phyloP scores from a whole-genome alignment of 2,888 invertebrate genomes.

The Mesorhabditis sp. region DNA sequence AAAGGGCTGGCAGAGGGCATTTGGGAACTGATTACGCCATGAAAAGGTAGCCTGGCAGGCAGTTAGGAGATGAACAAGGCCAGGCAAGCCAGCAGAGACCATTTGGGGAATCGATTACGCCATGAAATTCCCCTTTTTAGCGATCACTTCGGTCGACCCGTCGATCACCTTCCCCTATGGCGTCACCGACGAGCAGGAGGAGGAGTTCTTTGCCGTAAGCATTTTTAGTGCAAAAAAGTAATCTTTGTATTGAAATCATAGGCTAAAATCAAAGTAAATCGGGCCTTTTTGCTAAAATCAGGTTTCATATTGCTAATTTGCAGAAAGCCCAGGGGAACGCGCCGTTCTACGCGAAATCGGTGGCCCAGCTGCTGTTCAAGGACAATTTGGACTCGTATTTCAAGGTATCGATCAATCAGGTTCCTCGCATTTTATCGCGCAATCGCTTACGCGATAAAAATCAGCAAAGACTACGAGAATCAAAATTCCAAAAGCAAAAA shows the following conservation, averaged over 20 bases:
- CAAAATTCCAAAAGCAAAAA: background rate
- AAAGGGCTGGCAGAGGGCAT: too few relatives aligned
- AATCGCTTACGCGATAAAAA: background rate
- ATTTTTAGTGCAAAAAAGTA: background rate
- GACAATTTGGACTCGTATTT: conserved; percentile 32
- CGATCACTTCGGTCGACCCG: background rate
- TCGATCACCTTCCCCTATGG: background rate
- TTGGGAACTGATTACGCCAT: too few relatives aligned
- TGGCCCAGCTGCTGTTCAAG: conserved; percentile 30
- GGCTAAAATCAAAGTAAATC: too few relatives aligned
- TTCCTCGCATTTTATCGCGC: background rate
- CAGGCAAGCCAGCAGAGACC: too few relatives aligned
- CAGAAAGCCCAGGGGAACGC: conserved; percentile 25
- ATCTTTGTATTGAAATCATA: too few relatives aligned
- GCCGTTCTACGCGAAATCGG: conserved; percentile 29
- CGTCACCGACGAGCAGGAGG: background rate
- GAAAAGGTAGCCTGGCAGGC: too few relatives aligned
- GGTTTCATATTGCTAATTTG: too few relatives aligned
- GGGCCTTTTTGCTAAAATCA: background rate
- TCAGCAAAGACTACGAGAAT: background rate
- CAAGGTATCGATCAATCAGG: conserved; percentile 21
- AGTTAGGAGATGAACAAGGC: too few relatives aligned
- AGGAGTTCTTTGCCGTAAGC: background rate
- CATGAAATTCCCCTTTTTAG: too few relatives aligned
- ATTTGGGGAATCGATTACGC: too few relatives aligned